Evolutionary conservation across 2,113 vertebrate genomes (phyloP).

Genomic region (Asarcornis scutulata): DNA sequence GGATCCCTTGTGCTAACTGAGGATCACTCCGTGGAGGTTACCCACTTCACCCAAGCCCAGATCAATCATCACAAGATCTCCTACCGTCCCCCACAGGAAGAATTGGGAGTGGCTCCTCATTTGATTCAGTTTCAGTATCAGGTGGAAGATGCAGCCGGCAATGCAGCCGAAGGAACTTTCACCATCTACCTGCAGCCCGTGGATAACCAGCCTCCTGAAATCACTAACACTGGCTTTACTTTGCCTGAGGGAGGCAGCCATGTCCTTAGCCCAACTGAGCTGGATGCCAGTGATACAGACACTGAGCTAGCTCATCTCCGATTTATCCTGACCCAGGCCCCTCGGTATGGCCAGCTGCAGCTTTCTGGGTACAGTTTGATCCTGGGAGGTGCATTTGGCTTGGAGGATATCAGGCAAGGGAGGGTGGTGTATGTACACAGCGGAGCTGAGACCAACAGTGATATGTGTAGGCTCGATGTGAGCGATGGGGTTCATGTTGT

Average conservation of each 20-base stretch:
- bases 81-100: constrained; percentile 88
- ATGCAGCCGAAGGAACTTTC: constrained; percentile 83
- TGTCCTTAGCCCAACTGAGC: constrained; percentile 81
- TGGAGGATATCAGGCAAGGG: constrained; percentile 86
- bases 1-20: constrained; percentile 90
- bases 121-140: constrained; percentile 89
- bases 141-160: constrained; percentile 90
- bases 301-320: constrained; percentile 84
- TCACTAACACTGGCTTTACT: constrained; percentile 91
- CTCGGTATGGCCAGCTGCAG: constrained; percentile 84
- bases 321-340: constrained; percentile 87
- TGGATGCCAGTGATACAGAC: constrained; percentile 88
- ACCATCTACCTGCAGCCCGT: constrained; percentile 91
- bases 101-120: constrained; percentile 89
- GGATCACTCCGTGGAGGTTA: constrained; percentile 81
- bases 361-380: constrained; percentile 79
- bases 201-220: constrained; percentile 92
- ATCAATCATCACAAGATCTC: constrained; percentile 97
- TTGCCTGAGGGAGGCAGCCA: constrained; percentile 84
- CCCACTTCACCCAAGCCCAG: constrained; percentile 93
- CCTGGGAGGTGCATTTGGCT: constrained; percentile 81
- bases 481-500: constrained; percentile 91
- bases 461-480: constrained; percentile 88
- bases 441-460: constrained; percentile 82
- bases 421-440: constrained; percentile 85